phyloP scores from a whole-genome alignment of 1,140 invertebrate genomes.

The Mylabris phalerata region DNA sequence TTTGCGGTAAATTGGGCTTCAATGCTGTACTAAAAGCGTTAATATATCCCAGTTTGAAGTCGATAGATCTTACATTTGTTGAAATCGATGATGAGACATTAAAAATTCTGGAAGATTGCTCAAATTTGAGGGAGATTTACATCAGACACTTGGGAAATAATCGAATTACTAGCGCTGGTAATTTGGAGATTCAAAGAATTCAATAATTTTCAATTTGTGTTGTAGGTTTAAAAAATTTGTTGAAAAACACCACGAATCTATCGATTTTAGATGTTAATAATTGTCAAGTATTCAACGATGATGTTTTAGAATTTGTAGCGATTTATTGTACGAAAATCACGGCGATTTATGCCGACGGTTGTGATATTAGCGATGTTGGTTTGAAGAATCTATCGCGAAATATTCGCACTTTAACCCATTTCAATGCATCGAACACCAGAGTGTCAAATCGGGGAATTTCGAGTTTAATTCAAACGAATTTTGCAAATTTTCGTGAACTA shows the following conservation, averaged over 20 bases:
- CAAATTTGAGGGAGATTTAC: constrained; percentile 11
- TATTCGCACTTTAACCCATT: constrained; percentile 6
- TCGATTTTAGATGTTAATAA: constrained; percentile 6
- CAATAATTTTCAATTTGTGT: not conserved
- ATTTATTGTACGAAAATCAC: constrained; percentile 4
- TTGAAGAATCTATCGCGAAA: constrained; percentile 4
- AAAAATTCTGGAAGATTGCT: constrained; percentile 14
- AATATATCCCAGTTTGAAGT: constrained; percentile 10
- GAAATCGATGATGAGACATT: constrained; percentile 22
- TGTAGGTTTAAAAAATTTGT: constrained; percentile 14
- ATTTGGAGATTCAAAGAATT: not conserved
- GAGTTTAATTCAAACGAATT: no score
- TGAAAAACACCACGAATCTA: constrained; percentile 11
- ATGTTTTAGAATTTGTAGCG: constrained; percentile 17
- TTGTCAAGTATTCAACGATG: constrained; percentile 14
- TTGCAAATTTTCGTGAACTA: constrained; percentile 22
- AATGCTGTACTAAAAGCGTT: constrained; percentile 13
- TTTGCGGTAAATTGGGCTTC: constrained; percentile 4
- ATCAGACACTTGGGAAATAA: constrained; percentile 12
- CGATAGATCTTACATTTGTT: constrained; percentile 21
- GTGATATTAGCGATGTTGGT: constrained; percentile 19
- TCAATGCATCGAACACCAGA: constrained; percentile 13
- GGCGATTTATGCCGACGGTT: constrained; percentile 15
- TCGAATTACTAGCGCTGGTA: constrained; percentile 4
- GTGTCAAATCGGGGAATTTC: not conserved